These are phyloP conservation scores for Agrypnia vestita DNA, from an alignment of 1,140 invertebrate species.

Conservation along the genomic window DNA sequence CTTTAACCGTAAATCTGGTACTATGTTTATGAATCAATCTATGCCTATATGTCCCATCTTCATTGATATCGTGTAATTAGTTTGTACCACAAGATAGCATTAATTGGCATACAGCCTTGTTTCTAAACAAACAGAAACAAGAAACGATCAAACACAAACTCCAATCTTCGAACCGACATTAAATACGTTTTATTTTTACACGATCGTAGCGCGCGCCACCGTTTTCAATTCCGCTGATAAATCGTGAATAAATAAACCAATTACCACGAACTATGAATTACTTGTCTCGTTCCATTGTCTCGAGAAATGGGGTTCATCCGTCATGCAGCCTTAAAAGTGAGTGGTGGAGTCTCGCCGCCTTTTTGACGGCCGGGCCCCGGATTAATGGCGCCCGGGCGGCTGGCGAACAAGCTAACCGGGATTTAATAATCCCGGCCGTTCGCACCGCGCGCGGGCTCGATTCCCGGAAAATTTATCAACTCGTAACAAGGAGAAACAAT, in stretches of 20 bases:
- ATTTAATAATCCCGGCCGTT: conserved; percentile 43
- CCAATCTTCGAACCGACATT: too few relatives aligned
- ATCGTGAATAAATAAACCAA: conserved; percentile 25
- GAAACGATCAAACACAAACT: too few relatives aligned
- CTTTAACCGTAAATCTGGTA: too few relatives aligned
- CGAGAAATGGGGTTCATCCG: conserved; percentile 33
- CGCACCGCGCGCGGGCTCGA: conserved; percentile 31
- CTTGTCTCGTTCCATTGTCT: conserved; percentile 21
- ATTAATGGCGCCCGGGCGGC: conserved; percentile 22
- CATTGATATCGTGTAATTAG: too few relatives aligned
- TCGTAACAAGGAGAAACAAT: conserved; percentile 57
- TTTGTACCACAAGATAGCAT: too few relatives aligned
- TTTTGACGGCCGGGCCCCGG: conserved; percentile 8
- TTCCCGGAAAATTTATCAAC: conserved; percentile 58
- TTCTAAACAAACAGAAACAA: too few relatives aligned
- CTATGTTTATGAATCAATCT: too few relatives aligned
- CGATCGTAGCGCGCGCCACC: not conserved
- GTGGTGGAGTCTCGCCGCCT: conserved; percentile 15
- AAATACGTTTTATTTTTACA: too few relatives aligned
- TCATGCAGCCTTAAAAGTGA: conserved; percentile 20
- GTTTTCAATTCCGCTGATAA: not conserved
- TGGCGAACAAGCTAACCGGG: conserved; percentile 21
- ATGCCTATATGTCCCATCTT: too few relatives aligned
- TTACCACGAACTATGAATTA: conserved; percentile 27
- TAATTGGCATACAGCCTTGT: too few relatives aligned